A percentile compares a stretch with the other conserved stretches of the same genome.
These are phyloP conservation scores for Ctenochaetus hawaiiensis DNA, from an alignment of 2,797 vertebrate species.

Conservation along the genomic window DNA sequence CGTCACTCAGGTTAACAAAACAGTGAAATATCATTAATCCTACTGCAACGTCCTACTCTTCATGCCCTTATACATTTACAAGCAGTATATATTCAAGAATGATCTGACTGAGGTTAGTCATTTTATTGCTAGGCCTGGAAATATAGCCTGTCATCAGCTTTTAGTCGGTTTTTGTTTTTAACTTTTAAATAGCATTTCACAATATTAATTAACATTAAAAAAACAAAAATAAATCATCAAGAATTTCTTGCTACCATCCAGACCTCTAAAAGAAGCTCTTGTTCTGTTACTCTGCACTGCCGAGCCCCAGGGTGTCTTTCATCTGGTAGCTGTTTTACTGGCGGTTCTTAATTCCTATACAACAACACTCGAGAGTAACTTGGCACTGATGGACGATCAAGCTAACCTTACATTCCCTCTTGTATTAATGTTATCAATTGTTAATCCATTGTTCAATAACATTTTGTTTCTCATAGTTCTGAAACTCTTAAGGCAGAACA, in stretches of 20 bases:
- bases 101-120: neutral
- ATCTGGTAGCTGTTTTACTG: slow-evolving; percentile 48
- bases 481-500: slow-evolving; percentile 9
- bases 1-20: slow-evolving; percentile 71
- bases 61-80: neutral
- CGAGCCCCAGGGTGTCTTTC: slow-evolving; percentile 52
- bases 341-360: slow-evolving; percentile 52
- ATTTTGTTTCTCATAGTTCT: neutral
- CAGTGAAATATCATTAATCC: slow-evolving; percentile 60
- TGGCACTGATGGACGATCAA: slow-evolving; percentile 47
- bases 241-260: slow-evolving; percentile 21
- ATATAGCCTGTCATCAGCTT: no score
- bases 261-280: slow-evolving; percentile 1
- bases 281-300: slow-evolving; percentile 40
- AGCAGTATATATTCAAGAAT: neutral
- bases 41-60: neutral
- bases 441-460: slow-evolving; percentile 20
- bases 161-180: neutral
- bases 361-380: slow-evolving; percentile 50
- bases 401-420: slow-evolving; percentile 10
- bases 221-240: neutral
- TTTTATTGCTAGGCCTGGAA: neutral
- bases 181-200: neutral
- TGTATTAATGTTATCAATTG: slow-evolving; percentile 23
- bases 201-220: neutral